Percentiles rank a stretch among this genome's conserved stretches.
Evolutionary conservation across 2,113 vertebrate genomes (phyloP).

Genomic region (Arizona elegans): DNA sequence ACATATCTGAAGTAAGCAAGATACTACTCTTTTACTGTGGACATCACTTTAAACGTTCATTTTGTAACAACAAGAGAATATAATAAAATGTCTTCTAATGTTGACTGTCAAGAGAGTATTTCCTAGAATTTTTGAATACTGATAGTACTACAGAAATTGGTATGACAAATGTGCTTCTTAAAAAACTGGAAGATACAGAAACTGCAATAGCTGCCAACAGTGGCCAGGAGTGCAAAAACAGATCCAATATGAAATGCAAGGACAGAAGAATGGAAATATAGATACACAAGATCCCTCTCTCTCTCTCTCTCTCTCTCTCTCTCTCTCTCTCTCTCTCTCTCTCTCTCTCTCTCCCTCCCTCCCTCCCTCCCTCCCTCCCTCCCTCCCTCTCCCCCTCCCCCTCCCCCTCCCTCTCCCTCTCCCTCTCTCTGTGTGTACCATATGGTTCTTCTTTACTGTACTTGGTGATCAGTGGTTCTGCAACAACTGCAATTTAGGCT

Average conservation of each 20-base stretch:
- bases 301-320: too few relatives aligned
- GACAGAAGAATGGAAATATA: neutral
- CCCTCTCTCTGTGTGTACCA: neutral
- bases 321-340: too few relatives aligned
- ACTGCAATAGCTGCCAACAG: neutral
- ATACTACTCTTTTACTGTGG: neutral
- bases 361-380: accelerated
- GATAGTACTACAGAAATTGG: neutral
- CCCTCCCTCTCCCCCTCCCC: too few relatives aligned
- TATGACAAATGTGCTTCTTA: neutral
- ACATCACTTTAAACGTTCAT: neutral
- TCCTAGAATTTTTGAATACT: neutral
- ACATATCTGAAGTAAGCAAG: neutral
- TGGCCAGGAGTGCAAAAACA: neutral
- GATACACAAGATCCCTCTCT: neutral
- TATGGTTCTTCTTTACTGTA: neutral
- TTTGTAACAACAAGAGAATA: neutral
- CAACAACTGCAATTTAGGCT: neutral
- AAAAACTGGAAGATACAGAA: neutral
- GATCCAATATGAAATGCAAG: neutral
- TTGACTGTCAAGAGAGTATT: neutral
- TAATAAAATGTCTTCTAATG: neutral
- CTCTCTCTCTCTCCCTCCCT: too few relatives aligned
- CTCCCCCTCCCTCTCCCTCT: too few relatives aligned
- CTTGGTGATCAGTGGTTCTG: neutral